Evolutionary conservation across 2,888 invertebrate genomes (phyloP), one percentile per base, ranked within the genome.

Genomic region (Eretmocerus hayati): DNA sequence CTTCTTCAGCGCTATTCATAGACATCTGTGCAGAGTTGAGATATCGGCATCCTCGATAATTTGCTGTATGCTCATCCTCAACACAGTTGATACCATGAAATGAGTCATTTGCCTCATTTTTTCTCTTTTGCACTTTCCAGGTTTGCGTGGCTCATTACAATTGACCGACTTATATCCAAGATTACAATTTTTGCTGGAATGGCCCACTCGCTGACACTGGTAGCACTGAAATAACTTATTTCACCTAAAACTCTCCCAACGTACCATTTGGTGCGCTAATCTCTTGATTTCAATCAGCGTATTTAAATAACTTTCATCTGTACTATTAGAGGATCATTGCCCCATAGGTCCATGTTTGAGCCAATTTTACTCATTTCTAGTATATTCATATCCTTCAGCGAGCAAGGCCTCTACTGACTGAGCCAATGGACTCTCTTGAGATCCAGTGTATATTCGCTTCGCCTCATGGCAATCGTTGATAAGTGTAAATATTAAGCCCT

Each of bases 331-430:
- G 35, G 20, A 15, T 44, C 9, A 2, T 31, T 18, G 9, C 30
- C 36, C 40, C 4, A 5, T 5, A 15, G 15, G 13, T 8, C 16
- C 2, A 4, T 23, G 16, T 39, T 39, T 13, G 26, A 23, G 5
- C 15, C 26, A 5, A 51, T 41, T 46, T 52, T 47, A 1, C 23
- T 20, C 3, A 55, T 26, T 43, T 54, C 54, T 6, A 31, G 5
- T 6, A 56, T 47, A 6, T 43, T 13, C 0, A 50, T 47, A 18
- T 52, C 36, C 5, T 42, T 33, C 0, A 53, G 8, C n/a, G n/a
- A n/a, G n/a, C n/a, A n/a, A n/a, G n/a, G n/a, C n/a, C n/a, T n/a
- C n/a, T n/a, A n/a, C n/a, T n/a, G n/a, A n/a, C n/a, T n/a, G n/a
- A n/a, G n/a, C n/a, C n/a, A n/a, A n/a, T n/a, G n/a, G n/a, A n/a